These are phyloP conservation scores for Bambusicola thoracicus DNA, from an alignment of 2,113 vertebrate species.

Conservation along the genomic window DNA sequence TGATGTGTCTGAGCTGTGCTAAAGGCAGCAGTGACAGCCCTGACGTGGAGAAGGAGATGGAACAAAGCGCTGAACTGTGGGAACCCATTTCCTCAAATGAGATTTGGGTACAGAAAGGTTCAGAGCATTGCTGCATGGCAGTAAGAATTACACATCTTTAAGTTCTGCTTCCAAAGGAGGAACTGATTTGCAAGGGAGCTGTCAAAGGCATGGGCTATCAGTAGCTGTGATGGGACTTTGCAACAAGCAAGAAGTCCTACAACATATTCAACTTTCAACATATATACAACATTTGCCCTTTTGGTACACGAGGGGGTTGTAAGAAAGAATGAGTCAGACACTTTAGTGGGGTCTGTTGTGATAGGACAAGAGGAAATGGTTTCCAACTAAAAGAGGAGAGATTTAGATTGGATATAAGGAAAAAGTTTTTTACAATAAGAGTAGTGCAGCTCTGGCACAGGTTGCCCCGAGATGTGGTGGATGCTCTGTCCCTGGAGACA, in stretches of 20 bases:
- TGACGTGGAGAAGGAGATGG: not conserved
- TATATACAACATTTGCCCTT: too few species aligned
- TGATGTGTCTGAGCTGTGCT: not conserved
- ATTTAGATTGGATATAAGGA: too few species aligned
- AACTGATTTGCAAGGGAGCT: not conserved
- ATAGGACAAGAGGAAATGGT: too few species aligned
- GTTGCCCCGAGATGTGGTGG: too few species aligned
- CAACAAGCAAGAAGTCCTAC: not conserved
- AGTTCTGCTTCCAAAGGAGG: not conserved
- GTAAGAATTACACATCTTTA: not conserved
- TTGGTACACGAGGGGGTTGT: too few species aligned
- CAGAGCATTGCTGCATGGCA: not conserved
- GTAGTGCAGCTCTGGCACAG: too few species aligned
- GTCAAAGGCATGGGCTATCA: not conserved
- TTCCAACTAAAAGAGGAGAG: too few species aligned
- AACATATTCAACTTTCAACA: too few species aligned
- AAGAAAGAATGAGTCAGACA: too few species aligned
- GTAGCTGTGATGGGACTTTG: not conserved
- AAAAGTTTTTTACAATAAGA: too few species aligned
- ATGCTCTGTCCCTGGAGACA: too few species aligned
- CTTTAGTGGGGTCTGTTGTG: too few species aligned
- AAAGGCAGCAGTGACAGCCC: not conserved
- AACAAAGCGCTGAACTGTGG: not conserved
- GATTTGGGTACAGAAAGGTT: not conserved
- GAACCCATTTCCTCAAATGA: not conserved